These are phyloP conservation scores for Silurus lanzhouensis DNA, from an alignment of 2,797 vertebrate species.

Conservation along the genomic window DNA sequence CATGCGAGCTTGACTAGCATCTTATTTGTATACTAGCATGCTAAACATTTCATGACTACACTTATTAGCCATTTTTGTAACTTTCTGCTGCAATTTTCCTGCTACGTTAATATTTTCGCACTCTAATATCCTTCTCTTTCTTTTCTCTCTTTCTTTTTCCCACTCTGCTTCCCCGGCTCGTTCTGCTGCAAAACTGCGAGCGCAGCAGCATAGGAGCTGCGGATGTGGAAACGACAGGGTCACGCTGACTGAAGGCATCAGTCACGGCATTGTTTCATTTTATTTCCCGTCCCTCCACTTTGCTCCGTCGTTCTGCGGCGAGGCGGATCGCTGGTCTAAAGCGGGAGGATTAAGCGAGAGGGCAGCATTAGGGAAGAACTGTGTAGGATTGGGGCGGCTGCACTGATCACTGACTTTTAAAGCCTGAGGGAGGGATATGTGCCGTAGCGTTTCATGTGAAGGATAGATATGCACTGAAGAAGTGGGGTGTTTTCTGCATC, in stretches of 20 bases:
- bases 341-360: constrained; percentile 76
- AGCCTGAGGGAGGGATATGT: constrained; percentile 57
- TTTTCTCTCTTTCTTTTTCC: not conserved
- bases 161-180: not conserved
- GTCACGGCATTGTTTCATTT: constrained; percentile 55
- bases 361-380: constrained; percentile 71
- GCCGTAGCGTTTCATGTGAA: not conserved
- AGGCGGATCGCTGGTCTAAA: constrained; percentile 63
- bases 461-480: constrained; percentile 7
- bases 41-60: not conserved
- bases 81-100: no score
- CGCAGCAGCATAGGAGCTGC: not conserved
- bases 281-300: constrained; percentile 18
- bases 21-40: not conserved
- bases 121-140: not conserved
- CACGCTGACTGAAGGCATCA: constrained; percentile 67
- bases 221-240: constrained; percentile 58
- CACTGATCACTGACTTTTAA: constrained; percentile 64
- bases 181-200: not conserved
- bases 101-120: not conserved
- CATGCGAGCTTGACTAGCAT: not conserved
- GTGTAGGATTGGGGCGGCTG: constrained; percentile 65
- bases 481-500: not conserved
- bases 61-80: not conserved
- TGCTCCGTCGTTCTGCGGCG: constrained; percentile 62